Evolutionary conservation across 2,888 invertebrate species (phyloP).

Genomic region (Tetramorium bicarinatum): DNA sequence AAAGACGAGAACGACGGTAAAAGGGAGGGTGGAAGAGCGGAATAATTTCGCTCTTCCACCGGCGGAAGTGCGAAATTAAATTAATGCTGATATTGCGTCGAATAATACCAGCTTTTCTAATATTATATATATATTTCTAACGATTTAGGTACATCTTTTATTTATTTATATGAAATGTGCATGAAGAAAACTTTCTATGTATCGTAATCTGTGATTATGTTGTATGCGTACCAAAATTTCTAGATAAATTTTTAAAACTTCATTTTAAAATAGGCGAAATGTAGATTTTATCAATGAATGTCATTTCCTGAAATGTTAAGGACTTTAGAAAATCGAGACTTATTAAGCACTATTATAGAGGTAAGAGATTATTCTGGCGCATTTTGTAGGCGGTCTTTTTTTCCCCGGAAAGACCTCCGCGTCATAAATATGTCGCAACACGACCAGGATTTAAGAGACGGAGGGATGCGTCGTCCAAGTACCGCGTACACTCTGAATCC

Average conservation of each 20-base stretch:
- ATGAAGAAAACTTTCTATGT: not conserved
- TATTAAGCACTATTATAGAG: not conserved
- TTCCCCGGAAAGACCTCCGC: not conserved
- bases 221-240: not conserved
- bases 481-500: constrained; percentile 26
- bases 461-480: constrained; percentile 18
- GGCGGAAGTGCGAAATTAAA: constrained; percentile 34
- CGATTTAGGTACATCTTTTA: not conserved
- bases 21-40: constrained; percentile 19
- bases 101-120: not conserved
- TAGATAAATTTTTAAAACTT: not conserved
- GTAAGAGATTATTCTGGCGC: not conserved
- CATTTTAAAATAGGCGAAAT: not conserved
- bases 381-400: not conserved
- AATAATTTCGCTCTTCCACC: constrained; percentile 32
- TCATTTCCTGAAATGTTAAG: not conserved
- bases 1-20: constrained; percentile 26
- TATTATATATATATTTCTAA: not conserved
- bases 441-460: constrained; percentile 23
- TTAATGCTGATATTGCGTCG: constrained; percentile 32
- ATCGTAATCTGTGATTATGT: not conserved
- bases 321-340: not conserved
- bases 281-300: not conserved
- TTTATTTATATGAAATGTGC: not conserved
- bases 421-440: constrained; percentile 41